Conservation (phyloP, 2,797 vertebrate genomes). For the Pseudomugil gertrudae region DNA sequence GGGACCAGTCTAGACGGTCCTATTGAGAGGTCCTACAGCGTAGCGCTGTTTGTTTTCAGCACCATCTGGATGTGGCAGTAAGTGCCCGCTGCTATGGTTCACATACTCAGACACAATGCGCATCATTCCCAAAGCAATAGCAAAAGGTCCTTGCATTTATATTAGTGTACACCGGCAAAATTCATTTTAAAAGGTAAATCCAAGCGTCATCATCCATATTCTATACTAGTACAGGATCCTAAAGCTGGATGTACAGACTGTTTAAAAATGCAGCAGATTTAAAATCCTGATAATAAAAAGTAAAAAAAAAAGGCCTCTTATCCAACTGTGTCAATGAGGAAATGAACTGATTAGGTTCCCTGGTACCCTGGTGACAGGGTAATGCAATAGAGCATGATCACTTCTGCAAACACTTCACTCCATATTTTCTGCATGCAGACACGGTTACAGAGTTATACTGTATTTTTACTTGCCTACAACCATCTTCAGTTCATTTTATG, state of each 20-base stretch:
- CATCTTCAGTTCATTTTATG: too few relatives aligned
- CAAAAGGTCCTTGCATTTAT: slow-evolving; percentile 72
- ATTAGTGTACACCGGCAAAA: slow-evolving; percentile 4
- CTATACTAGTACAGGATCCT: not conserved
- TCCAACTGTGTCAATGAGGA: slow-evolving; percentile 8
- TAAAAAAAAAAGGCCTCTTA: not conserved
- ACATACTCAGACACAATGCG: slow-evolving; percentile 72
- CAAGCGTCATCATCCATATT: not conserved
- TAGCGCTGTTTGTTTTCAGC: slow-evolving; percentile 91
- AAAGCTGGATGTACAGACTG: not conserved
- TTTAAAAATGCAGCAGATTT: not conserved
- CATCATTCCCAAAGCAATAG: slow-evolving; percentile 84
- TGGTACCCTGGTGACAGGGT: not conserved
- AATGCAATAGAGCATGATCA: not conserved
- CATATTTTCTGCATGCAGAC: too few relatives aligned
- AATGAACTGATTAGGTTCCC: slow-evolving; percentile 6
- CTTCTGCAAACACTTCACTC: too few relatives aligned
- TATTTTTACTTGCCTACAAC: too few relatives aligned
- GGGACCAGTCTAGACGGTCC: slow-evolving; percentile 98
- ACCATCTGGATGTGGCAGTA: slow-evolving; percentile 99
- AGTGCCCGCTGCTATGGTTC: slow-evolving; percentile 79
- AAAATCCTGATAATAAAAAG: not conserved
- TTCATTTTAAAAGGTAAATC: slow-evolving; percentile 1
- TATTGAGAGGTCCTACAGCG: slow-evolving; percentile 98
- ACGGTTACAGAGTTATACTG: too few relatives aligned